Conservation (phyloP, 2,797 vertebrate species). For the Pipistrellus pipistrellus region DNA sequence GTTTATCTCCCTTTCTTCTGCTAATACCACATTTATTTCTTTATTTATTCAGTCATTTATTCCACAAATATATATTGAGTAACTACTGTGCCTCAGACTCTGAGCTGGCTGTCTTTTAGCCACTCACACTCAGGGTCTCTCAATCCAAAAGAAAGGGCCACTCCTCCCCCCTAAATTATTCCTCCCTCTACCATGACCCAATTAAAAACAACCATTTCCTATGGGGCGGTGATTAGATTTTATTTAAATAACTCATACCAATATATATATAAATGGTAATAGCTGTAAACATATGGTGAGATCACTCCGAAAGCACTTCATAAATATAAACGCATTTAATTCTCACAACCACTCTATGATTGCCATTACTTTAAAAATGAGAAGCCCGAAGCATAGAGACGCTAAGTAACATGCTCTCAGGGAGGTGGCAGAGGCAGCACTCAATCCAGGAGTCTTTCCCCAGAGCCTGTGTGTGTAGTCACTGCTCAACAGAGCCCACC, state of each 20-base stretch:
- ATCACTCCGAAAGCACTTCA: neutral
- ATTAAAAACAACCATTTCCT: neutral
- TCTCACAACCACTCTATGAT: neutral
- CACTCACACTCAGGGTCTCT: neutral
- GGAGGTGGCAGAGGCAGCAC: neutral
- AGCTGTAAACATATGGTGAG: neutral
- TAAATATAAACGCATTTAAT: slow-evolving; percentile 14
- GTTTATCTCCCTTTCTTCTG: neutral
- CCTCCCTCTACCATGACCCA: neutral
- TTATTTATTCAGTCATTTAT: neutral
- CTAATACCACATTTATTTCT: neutral
- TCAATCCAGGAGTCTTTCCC: neutral
- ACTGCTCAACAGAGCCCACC: neutral
- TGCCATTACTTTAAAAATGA: slow-evolving; percentile 6
- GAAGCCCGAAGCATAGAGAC: neutral
- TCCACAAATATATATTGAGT: neutral
- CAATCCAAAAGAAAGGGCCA: neutral
- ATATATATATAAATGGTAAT: neutral
- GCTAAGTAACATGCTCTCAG: neutral
- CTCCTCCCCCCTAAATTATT: neutral
- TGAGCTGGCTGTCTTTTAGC: neutral
- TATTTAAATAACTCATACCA: neutral
- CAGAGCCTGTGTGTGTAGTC: neutral
- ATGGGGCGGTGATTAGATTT: neutral
- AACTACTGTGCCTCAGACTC: neutral